These are phyloP conservation scores for Himalopsyche kuldschensis DNA, from an alignment of 2,888 invertebrate species.

Conservation along the genomic window DNA sequence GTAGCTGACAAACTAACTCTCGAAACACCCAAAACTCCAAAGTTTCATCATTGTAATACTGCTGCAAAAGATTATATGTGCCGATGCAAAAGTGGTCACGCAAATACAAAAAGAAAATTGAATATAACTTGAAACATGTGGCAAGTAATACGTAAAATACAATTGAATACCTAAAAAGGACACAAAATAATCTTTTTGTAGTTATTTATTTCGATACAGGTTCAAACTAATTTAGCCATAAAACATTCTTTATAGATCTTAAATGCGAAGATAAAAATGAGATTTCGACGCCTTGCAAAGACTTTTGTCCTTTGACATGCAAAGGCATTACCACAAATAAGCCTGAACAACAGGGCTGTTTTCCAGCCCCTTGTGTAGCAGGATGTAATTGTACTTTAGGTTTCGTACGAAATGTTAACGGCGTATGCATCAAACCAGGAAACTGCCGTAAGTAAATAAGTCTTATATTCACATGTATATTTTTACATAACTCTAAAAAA, in stretches of 20 bases:
- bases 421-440: conserved; percentile 5
- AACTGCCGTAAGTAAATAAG: neutral
- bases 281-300: neutral
- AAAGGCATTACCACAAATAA: neutral
- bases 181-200: too few relatives aligned
- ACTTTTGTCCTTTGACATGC: neutral
- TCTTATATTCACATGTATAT: too few relatives aligned
- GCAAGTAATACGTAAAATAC: neutral
- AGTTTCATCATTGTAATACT: neutral
- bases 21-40: too few relatives aligned
- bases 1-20: too few relatives aligned
- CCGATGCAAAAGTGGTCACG: neutral
- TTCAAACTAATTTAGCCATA: too few relatives aligned
- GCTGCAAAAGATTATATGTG: neutral
- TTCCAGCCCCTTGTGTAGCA: neutral
- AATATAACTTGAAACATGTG: neutral
- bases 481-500: too few relatives aligned
- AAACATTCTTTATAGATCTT: neutral
- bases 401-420: neutral
- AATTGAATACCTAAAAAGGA: too few relatives aligned
- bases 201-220: too few relatives aligned
- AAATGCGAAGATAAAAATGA: neutral
- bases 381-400: conserved; percentile 6
- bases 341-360: neutral
- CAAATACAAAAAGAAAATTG: neutral